Percentiles rank a stretch among this genome's conserved stretches.
Evolutionary conservation across 2,113 vertebrate species (phyloP).

Genomic region (Microtus ochrogaster): DNA sequence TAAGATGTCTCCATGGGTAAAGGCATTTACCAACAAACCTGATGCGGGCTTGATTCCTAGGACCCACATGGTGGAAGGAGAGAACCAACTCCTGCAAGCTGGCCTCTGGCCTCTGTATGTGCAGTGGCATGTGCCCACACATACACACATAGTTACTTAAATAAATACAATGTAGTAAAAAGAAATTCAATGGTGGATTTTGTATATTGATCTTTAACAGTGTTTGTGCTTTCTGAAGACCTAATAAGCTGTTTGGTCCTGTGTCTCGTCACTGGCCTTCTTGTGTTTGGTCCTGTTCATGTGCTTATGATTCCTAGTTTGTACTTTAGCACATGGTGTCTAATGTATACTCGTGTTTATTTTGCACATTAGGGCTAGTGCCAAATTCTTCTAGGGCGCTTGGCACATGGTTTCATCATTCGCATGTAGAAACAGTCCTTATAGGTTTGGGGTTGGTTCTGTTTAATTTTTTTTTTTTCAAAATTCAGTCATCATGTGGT

Average conservation of each 20-base stretch:
- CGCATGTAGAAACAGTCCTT: conserved; percentile 41
- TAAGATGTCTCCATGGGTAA: not conserved
- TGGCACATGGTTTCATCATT: conserved; percentile 32
- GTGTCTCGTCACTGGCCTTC: not conserved
- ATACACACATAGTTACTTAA: not conserved
- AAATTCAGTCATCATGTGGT: not conserved
- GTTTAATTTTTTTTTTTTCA: conserved; percentile 48
- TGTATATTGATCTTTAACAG: conserved; percentile 14
- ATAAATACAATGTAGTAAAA: not conserved
- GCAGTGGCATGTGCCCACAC: not conserved
- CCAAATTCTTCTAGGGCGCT: conserved; percentile 48
- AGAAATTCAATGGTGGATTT: not conserved
- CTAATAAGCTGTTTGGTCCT: not conserved
- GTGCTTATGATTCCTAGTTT: conserved; percentile 52
- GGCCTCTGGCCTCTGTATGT: not conserved
- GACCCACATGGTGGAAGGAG: not conserved
- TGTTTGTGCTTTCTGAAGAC: not conserved
- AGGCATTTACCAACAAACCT: too few relatives aligned
- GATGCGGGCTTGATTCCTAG: not conserved
- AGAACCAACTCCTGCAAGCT: not conserved
- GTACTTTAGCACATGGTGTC: not conserved
- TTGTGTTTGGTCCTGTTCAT: not conserved
- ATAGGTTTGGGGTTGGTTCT: conserved; percentile 14
- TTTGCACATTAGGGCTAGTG: not conserved
- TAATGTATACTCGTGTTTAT: conserved; percentile 40